Percentiles rank a stretch among this genome's conserved stretches.
Conservation (phyloP, 1,140 invertebrate species). For the Protaetia brevitarsis region DNA sequence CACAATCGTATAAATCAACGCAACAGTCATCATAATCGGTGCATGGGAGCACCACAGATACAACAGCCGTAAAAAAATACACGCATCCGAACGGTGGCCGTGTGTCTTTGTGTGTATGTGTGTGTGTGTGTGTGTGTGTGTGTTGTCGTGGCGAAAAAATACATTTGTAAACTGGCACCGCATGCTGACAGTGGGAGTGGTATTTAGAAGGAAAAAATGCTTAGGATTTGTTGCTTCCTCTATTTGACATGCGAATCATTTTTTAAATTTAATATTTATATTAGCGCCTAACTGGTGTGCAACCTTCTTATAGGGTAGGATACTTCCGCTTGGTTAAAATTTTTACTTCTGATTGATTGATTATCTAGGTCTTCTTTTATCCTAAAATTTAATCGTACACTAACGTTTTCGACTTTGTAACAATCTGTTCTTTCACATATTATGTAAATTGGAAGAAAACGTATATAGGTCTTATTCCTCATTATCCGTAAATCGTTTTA, state of each 20-base stretch:
- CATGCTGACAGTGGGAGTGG: constrained; percentile 12
- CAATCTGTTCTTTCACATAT: no score
- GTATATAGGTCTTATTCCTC: no score
- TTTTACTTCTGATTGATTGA: no score
- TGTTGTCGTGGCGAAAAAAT: neutral
- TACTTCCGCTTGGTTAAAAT: no score
- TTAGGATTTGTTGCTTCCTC: constrained; percentile 10
- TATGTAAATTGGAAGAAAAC: no score
- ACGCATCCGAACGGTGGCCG: neutral
- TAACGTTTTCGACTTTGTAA: no score
- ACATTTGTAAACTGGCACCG: neutral
- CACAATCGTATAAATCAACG: constrained; percentile 15
- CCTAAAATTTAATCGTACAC: no score
- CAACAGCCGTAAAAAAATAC: neutral
- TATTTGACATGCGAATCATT: constrained; percentile 9
- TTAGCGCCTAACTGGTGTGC: no score
- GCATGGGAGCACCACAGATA: constrained; percentile 15
- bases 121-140: neutral
- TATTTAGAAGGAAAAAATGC: neutral
- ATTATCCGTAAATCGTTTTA: no score
- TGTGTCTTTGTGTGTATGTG: neutral
- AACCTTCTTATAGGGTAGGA: no score
- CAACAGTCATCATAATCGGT: constrained; percentile 11
- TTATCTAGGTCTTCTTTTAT: no score
- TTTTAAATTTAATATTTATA: neutral